These are phyloP conservation scores for Druceiella hillmani DNA, from an alignment of 2,888 invertebrate genomes.

Conservation along the genomic window DNA sequence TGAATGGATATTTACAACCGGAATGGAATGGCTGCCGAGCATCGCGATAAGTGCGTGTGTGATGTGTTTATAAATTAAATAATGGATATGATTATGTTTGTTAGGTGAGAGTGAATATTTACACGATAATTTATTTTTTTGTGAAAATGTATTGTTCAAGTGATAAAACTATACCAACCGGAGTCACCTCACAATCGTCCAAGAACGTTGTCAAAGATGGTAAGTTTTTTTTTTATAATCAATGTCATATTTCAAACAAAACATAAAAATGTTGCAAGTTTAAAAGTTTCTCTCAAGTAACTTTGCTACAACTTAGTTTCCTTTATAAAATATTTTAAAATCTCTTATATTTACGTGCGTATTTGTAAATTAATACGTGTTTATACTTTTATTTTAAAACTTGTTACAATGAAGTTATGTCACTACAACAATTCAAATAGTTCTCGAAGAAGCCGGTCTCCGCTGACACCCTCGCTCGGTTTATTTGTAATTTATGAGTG, in stretches of 20 bases:
- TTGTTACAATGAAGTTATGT: too few relatives aligned
- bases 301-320: too few relatives aligned
- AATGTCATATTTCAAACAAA: slow-evolving; percentile 7
- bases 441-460: too few relatives aligned
- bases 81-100: slow-evolving; percentile 44
- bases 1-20: slow-evolving; percentile 52
- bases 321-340: too few relatives aligned
- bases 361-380: too few relatives aligned
- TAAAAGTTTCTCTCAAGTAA: too few relatives aligned
- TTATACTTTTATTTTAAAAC: too few relatives aligned
- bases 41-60: slow-evolving; percentile 39
- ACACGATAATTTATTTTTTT: slow-evolving; percentile 30
- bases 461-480: too few relatives aligned
- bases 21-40: slow-evolving; percentile 52
- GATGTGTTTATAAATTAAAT: slow-evolving; percentile 35
- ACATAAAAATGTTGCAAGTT: too few relatives aligned
- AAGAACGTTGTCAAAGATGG: slow-evolving; percentile 71
- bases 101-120: slow-evolving; percentile 55
- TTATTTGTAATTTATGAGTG: too few relatives aligned
- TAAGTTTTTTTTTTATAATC: slow-evolving; percentile 47
- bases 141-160: slow-evolving; percentile 67
- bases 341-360: too few relatives aligned
- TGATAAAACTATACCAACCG: slow-evolving; percentile 70
- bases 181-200: slow-evolving; percentile 67
- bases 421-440: too few relatives aligned